These are phyloP conservation scores for Platycercus adscitus DNA, from an alignment of 2,113 vertebrate genomes.

Conservation along the genomic window DNA sequence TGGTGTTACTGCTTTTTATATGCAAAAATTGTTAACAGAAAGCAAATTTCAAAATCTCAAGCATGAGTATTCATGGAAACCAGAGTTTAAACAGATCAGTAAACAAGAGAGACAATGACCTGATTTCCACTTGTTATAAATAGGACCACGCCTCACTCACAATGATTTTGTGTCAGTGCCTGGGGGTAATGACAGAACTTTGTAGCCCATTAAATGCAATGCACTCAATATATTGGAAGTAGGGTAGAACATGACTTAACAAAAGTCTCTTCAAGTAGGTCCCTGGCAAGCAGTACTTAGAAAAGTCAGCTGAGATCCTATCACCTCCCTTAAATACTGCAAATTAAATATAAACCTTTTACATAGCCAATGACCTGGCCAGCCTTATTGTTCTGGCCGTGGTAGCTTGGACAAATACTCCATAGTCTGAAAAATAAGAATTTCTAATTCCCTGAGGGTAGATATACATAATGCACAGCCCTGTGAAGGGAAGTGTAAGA, in stretches of 20 bases:
- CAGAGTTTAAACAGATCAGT: conserved; percentile 44
- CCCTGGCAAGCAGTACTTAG: not conserved
- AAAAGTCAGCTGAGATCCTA: not conserved
- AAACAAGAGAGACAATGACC: conserved; percentile 42
- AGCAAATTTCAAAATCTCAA: conserved; percentile 25
- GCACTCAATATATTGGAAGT: not conserved
- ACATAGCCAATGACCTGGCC: not conserved
- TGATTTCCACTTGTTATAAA: conserved; percentile 17
- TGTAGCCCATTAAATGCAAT: not conserved
- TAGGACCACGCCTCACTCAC: conserved; percentile 16
- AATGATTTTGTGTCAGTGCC: conserved; percentile 24
- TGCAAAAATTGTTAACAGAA: not conserved
- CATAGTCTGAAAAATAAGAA: not conserved
- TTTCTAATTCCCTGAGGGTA: not conserved
- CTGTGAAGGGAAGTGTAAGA: not conserved
- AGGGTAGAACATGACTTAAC: not conserved
- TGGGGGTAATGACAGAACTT: conserved; percentile 22
- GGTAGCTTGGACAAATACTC: not conserved
- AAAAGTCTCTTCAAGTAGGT: not conserved
- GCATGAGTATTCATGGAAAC: conserved; percentile 25
- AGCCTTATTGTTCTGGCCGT: not conserved
- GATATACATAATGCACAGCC: not conserved
- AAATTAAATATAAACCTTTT: not conserved
- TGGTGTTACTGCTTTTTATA: not conserved
- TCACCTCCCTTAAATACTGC: not conserved